Conservation (phyloP, 2,113 vertebrate genomes). For the Eretmochelys imbricata region DNA sequence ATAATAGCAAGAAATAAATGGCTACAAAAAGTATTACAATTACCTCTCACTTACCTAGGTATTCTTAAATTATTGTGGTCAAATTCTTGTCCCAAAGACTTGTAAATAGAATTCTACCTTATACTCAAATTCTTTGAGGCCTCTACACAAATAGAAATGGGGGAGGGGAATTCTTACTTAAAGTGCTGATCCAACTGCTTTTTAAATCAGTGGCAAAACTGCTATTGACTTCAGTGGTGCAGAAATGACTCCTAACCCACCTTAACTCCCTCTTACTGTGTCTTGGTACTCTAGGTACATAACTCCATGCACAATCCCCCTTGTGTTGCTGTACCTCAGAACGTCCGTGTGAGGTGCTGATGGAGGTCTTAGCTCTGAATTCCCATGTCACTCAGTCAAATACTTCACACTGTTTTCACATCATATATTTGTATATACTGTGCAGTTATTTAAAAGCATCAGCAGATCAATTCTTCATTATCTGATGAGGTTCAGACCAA, state of each 20-base stretch:
- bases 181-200: not conserved
- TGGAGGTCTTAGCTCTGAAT: not conserved
- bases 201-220: not conserved
- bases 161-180: not conserved
- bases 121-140: not conserved
- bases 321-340: not conserved
- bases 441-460: not conserved
- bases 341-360: not conserved
- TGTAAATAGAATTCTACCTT: not conserved
- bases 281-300: accelerated
- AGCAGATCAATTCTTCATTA: not conserved
- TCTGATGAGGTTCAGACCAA: not conserved
- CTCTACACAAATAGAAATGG: not conserved
- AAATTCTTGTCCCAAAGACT: not conserved
- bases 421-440: not conserved
- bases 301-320: not conserved
- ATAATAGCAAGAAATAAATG: conserved; percentile 41
- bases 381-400: not conserved
- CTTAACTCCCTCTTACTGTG: not conserved
- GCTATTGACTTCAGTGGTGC: not conserved
- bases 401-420: not conserved
- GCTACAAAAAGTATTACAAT: not conserved
- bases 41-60: conserved; percentile 10
- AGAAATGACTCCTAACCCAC: not conserved
- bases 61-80: not conserved